Base-by-base conservation (phyloP, 2,888 invertebrate species). In the Cheiracanthium punctorium region DNA sequence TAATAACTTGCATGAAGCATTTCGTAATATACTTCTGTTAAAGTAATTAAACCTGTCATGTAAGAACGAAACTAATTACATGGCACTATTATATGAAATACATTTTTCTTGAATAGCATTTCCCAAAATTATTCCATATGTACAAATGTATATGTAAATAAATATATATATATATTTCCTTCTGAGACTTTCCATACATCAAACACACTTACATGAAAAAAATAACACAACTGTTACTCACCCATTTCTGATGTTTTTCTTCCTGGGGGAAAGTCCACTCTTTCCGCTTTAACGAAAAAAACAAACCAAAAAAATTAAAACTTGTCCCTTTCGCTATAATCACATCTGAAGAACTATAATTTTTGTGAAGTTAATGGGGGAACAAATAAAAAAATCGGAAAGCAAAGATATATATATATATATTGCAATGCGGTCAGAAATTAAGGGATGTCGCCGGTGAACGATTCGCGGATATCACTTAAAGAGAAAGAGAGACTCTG, bases 271-370 rank as follows among this genome's bases (percentile, higher is more conserved):
- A 58, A 2, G 20, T 58, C 58, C 1, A 24, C 58, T 58, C 24
- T 48, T 48, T 58, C 58, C 58, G n/a, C 58, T 58, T 24, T 48
- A 48, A 58, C 4, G 4, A 58, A 58, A 58, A 58, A 58, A 58
- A 58, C 5, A 2, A 58, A 58, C 58, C 58, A 58, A 58, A 58
- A 58, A 58, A 58, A 58, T 24, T 24, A 58, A 48, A 48, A 37
- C 37, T 37, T 7, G 4, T 24, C 24, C 12, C 24, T 4, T 58
- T 5, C 58, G 24, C 58, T 7, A 24, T 58, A 58, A 58, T 58
- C 24, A 58, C 58, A 58, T 58, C 58, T 20, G 24, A 58, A 17
- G 5, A 58, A 58, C 58, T 58, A 24, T 58, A 24, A 58, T 24
- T 58, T 2, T 58, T 58, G 4, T 24, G 58, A 7, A 24, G 58